Evolutionary conservation across 2,113 vertebrate species (phyloP).

Genomic region (Ictalurus furcatus): DNA sequence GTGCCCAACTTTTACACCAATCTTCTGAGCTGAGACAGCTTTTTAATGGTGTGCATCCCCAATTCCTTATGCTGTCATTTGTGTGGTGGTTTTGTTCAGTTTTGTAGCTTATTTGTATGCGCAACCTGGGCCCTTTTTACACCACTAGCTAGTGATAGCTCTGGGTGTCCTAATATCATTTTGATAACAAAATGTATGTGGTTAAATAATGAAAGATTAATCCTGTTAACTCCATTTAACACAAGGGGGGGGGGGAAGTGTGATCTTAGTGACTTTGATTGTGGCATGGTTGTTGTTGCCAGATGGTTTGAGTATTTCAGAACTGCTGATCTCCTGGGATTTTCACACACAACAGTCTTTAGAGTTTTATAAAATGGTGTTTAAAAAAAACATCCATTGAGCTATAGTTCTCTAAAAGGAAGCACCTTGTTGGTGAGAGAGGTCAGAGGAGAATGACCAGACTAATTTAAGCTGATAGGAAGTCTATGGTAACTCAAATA

Average conservation of each 20-base stretch:
- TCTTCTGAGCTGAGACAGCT: not conserved
- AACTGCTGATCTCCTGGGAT: not conserved
- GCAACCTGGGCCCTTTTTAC: not conserved
- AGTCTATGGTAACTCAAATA: not conserved
- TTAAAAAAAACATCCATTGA: not conserved
- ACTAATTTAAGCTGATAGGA: not conserved
- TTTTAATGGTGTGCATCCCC: not conserved
- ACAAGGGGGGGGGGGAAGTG: slow-evolving; percentile 1
- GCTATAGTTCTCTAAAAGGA: not conserved
- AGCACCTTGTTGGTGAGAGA: not conserved
- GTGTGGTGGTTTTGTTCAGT: not conserved
- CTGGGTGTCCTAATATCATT: not conserved
- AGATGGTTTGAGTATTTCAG: not conserved
- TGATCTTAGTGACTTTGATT: not conserved
- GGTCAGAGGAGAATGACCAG: not conserved
- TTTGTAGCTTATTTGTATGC: not conserved
- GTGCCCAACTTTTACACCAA: not conserved
- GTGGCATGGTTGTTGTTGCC: not conserved
- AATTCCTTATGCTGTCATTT: not conserved
- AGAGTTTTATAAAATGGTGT: not conserved
- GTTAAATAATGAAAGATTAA: not conserved
- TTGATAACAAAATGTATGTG: not conserved
- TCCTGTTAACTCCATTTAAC: not conserved
- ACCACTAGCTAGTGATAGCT: not conserved
- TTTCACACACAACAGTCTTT: not conserved